phyloP scores from a whole-genome alignment of 2,888 invertebrate genomes.

The Candidula unifasciata region DNA sequence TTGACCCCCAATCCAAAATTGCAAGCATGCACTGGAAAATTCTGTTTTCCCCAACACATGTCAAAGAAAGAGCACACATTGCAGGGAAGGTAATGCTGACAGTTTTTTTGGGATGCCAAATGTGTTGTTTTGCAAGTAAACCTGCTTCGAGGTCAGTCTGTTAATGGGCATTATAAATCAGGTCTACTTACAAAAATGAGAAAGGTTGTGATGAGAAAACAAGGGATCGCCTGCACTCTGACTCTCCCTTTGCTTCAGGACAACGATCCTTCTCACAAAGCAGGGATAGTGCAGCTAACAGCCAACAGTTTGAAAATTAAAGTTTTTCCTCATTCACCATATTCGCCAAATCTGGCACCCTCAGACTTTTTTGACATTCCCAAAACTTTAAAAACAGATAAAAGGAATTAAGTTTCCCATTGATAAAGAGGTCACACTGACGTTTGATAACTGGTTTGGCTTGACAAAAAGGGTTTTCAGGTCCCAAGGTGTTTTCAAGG shows the following conservation, averaged over 20 bases:
- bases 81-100: constrained; percentile 16
- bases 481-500: too few relatives aligned
- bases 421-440: too few relatives aligned
- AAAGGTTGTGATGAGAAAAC: constrained; percentile 9
- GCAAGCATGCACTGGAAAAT: constrained; percentile 32
- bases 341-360: too few relatives aligned
- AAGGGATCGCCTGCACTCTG: background rate
- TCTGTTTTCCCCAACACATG: constrained; percentile 16
- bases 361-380: too few relatives aligned
- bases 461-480: too few relatives aligned
- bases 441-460: too few relatives aligned
- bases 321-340: too few relatives aligned
- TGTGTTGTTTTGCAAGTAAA: background rate
- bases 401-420: too few relatives aligned
- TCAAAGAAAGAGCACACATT: constrained; percentile 6
- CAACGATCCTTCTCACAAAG: background rate
- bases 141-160: background rate
- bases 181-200: background rate
- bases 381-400: too few relatives aligned
- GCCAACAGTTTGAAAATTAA: too few relatives aligned
- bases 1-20: constrained; percentile 28
- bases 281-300: too few relatives aligned
- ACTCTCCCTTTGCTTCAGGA: constrained; percentile 13
- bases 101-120: background rate
- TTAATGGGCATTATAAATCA: background rate